Conservation (phyloP, 1,140 invertebrate genomes). For the Pachyrhynchus sulphureomaculatus region DNA sequence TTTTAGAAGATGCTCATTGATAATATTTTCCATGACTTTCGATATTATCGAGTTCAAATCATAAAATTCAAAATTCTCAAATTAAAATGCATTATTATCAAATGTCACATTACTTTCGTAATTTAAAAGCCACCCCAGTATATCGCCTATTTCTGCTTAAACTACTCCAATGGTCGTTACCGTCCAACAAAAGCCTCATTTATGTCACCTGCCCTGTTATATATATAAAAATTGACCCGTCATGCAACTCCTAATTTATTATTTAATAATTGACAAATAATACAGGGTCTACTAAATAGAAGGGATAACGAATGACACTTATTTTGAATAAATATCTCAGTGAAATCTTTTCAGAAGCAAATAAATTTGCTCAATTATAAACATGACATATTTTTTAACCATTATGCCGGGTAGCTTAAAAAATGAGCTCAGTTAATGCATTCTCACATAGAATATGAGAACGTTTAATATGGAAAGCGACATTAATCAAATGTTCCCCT, state of each 20-base stretch:
- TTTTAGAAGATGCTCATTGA: too few relatives aligned
- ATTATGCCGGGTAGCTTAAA: background rate
- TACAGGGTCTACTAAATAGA: background rate
- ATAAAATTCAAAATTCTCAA: too few relatives aligned
- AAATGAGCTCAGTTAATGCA: background rate
- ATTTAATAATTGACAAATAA: slow-evolving; percentile 7
- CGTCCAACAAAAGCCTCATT: too few relatives aligned
- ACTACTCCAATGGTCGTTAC: too few relatives aligned
- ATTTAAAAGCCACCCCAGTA: too few relatives aligned
- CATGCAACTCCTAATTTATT: background rate
- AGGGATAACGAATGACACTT: background rate
- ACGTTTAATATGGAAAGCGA: too few relatives aligned
- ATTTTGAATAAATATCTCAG: background rate
- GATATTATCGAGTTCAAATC: too few relatives aligned
- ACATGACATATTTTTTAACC: slow-evolving; percentile 5
- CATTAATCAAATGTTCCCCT: too few relatives aligned
- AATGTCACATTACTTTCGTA: too few relatives aligned
- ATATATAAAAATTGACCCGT: background rate
- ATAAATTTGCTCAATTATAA: slow-evolving; percentile 8
- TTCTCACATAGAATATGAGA: background rate
- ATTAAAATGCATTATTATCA: too few relatives aligned
- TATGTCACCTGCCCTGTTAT: background rate
- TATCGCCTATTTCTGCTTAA: too few relatives aligned
- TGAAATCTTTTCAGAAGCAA: background rate
- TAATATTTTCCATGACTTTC: too few relatives aligned